A percentile compares a stretch with the other conserved stretches of the same genome.
These are phyloP conservation scores for Rhopilema esculentum DNA, from an alignment of 30 jellyfish, hydroid and myxozoan species.

Conservation along the genomic window DNA sequence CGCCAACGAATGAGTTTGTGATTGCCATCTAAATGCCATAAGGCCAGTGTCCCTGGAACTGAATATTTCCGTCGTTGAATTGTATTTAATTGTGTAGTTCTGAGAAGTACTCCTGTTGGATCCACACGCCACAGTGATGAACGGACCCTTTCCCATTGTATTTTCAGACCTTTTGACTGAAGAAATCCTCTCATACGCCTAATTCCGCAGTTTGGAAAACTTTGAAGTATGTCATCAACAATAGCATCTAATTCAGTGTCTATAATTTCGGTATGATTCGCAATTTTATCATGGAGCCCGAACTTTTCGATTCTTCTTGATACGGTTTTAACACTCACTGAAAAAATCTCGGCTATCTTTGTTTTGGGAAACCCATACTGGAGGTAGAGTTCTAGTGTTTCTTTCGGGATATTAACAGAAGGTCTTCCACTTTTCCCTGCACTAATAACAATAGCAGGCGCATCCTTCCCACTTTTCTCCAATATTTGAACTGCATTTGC, in stretches of 20 bases:
- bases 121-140: conserved; percentile 56
- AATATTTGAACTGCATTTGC: not conserved
- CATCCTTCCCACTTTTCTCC: not conserved
- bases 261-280: not conserved
- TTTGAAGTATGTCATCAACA: conserved; percentile 8
- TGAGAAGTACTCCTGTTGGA: conserved; percentile 26
- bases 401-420: conserved; percentile 15
- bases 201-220: conserved; percentile 28
- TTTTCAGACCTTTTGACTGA: conserved; percentile 20
- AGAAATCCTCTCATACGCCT: conserved; percentile 46
- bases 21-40: conserved; percentile 41
- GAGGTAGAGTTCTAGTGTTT: conserved; percentile 24
- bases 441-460: not conserved
- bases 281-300: conserved; percentile 2
- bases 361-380: conserved; percentile 40
- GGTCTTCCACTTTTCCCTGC: conserved; percentile 35
- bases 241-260: too few relatives aligned
- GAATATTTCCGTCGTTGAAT: conserved; percentile 19
- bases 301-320: conserved; percentile 27
- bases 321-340: too few relatives aligned
- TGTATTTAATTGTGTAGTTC: conserved; percentile 14
- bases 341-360: conserved; percentile 31
- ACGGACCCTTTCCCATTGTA: conserved; percentile 37
- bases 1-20: conserved; percentile 17
- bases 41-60: conserved; percentile 1